Conservation (phyloP, 2,888 invertebrate species). For the Laothoe populi region DNA sequence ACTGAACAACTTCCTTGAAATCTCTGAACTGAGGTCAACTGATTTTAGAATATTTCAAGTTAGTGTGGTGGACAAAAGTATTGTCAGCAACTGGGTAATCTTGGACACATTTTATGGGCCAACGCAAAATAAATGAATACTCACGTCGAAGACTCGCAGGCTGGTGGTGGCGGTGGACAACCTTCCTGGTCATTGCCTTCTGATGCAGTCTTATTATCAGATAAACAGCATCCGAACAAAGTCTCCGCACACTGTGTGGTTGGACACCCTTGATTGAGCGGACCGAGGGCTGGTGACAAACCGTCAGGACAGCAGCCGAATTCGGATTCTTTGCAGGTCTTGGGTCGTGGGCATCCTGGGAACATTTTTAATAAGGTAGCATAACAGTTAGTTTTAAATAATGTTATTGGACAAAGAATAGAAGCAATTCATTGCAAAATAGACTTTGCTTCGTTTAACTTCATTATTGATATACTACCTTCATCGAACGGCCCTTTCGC, state of each 20-base stretch:
- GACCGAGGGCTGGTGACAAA: conserved; percentile 90
- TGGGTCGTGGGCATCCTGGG: conserved; percentile 87
- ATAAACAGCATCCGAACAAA: conserved; percentile 93
- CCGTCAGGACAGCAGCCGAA: conserved; percentile 94
- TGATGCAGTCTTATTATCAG: conserved; percentile 90
- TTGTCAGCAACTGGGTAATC: too few species aligned
- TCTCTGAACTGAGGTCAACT: too few species aligned
- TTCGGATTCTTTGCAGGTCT: conserved; percentile 90
- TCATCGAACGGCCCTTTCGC: conserved; percentile 93
- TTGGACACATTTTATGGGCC: too few species aligned
- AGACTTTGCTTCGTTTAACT: too few species aligned
- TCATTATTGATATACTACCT: conserved; percentile 70
- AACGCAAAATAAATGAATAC: conserved; percentile 26
- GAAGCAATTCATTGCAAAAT: too few species aligned
- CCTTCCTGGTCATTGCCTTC: conserved; percentile 93
- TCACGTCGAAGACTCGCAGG: conserved; percentile 84
- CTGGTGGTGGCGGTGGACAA: conserved; percentile 88
- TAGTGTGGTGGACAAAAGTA: too few species aligned
- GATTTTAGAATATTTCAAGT: too few species aligned
- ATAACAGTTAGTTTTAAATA: not conserved
- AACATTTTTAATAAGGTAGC: not conserved
- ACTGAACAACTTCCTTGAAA: too few species aligned
- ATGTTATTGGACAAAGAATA: too few species aligned
- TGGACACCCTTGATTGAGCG: conserved; percentile 90
- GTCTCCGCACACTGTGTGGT: conserved; percentile 89